phyloP scores from a whole-genome alignment of 2,113 vertebrate genomes.

The Rhea americana region DNA sequence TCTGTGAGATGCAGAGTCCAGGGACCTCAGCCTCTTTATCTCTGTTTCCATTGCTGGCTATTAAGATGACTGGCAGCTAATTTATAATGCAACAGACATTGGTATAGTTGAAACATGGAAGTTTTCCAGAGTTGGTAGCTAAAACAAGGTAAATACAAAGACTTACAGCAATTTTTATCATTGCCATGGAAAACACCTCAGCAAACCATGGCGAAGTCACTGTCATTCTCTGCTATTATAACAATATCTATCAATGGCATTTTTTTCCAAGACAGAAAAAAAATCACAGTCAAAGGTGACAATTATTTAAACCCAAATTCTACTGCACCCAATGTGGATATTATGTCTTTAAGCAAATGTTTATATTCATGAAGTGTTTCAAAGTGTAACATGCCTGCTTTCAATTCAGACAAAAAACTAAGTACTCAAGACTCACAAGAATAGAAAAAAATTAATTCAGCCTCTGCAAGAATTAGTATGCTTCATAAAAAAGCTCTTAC shows the following conservation, averaged over 20 bases:
- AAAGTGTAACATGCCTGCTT: background rate
- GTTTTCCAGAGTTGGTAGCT: background rate
- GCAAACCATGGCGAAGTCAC: background rate
- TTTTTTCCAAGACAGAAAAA: background rate
- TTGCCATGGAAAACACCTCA: background rate
- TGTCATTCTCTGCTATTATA: background rate
- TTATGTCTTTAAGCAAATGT: background rate
- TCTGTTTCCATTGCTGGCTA: background rate
- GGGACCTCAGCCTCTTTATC: background rate
- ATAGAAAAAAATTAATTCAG: background rate
- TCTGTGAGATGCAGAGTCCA: background rate
- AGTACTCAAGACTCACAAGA: background rate
- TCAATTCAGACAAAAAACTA: background rate
- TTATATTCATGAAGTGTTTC: background rate
- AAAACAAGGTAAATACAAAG: background rate
- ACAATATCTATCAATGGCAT: background rate
- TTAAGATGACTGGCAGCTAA: rapidly evolving
- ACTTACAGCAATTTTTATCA: background rate
- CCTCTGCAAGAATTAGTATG: background rate
- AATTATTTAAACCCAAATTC: background rate
- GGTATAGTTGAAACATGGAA: background rate
- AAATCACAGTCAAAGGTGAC: background rate
- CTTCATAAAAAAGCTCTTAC: background rate
- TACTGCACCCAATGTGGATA: background rate
- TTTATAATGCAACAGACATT: rapidly evolving